Conservation (phyloP, 2,113 vertebrate species). For the Varanus komodoensis region DNA sequence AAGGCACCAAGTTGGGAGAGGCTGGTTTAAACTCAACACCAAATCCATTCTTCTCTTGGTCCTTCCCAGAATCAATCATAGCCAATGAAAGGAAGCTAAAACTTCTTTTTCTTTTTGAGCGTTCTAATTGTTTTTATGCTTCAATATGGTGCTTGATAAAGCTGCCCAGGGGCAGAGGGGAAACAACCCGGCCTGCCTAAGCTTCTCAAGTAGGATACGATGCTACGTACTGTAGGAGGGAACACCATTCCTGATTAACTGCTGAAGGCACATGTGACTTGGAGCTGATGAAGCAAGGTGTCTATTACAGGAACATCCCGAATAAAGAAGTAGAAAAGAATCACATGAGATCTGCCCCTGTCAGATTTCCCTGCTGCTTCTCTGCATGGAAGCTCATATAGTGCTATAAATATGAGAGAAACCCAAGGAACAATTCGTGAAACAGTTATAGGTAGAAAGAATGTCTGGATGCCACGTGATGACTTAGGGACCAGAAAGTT, state of each 20-base stretch:
- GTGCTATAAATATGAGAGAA: background rate
- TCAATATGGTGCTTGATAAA: background rate
- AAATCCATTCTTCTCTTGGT: background rate
- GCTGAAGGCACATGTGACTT: background rate
- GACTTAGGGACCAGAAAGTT: background rate
- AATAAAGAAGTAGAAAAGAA: background rate
- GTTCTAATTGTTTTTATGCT: background rate
- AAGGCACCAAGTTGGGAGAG: too few relatives aligned
- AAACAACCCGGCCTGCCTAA: background rate
- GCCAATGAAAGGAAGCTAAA: background rate
- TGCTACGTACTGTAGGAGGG: background rate
- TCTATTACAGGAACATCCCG: background rate
- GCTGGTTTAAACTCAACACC: background rate
- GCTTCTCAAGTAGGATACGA: background rate
- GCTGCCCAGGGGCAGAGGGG: background rate
- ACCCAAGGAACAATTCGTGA: background rate
- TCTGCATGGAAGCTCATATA: background rate
- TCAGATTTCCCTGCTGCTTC: background rate
- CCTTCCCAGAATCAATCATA: background rate
- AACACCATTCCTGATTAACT: background rate
- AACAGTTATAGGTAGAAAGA: background rate
- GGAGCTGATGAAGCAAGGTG: background rate
- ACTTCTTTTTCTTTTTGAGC: background rate
- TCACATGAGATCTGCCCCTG: too few relatives aligned
- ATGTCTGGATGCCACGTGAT: background rate